Evolutionary conservation across 2,797 vertebrate species (phyloP), one percentile per base, ranked within the genome.

Genomic region (Hirundo rustica): DNA sequence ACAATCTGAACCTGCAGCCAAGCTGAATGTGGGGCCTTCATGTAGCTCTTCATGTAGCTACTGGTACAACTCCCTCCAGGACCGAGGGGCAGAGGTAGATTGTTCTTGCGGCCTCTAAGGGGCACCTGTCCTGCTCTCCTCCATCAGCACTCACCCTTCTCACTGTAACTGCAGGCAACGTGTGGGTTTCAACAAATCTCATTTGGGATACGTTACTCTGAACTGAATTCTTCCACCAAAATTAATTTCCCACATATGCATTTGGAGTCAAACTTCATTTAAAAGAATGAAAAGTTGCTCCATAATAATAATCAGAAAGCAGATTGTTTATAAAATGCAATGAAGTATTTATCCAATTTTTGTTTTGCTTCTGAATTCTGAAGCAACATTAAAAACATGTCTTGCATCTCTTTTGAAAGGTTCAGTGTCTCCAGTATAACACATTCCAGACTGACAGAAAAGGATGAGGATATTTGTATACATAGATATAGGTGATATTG

Each of bases 401-500:
- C 92, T 97, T 93, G 83, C 78, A 78, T 95, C 78, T 89, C 86
- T 94, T 92, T 95, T 94, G 87, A 96, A 96, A 96, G 67, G 91
- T 96, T 80, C 92, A 64, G 15, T 44, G 10, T 82, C 96, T 97
- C 85, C 78, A 67, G 84, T 44, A 80, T 81, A 95, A 85, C 89
- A 74, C 79, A 74, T 97, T 95, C 70, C 71, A 92, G 88, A 72
- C 72, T 89, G 81, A 88, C 68, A 78, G 88, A 67, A 65, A 93
- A 62, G 60, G 58, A 93, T 89, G 73, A 50, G 42, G 77, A 81
- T 93, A 93, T 95, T 90, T 93, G 84, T 92, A 93, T 95, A 95
- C 95, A 91, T 70, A 64, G 68, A 84, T 89, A 97, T 88, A 97
- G 97, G 95, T 96, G 94, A 97, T 96, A 92, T 88, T 91, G 82